Evolutionary conservation across 2,113 vertebrate species (phyloP), one percentile per base, ranked within the genome.

Genomic region (Hiodon tergisus): DNA sequence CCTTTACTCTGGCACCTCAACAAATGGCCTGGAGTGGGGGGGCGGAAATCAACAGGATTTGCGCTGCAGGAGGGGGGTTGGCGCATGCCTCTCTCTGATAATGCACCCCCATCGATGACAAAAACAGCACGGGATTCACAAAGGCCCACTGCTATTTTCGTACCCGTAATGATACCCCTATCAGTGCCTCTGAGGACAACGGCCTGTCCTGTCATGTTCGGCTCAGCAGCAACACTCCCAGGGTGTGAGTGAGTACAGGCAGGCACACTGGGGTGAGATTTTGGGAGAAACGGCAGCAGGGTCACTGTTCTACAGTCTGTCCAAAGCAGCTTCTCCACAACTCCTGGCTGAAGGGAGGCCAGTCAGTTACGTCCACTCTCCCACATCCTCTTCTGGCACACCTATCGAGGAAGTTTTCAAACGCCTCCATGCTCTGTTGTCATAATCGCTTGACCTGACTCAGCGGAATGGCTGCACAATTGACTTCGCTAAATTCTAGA

Each of bases 131-230:
- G 58, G 57, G 48, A 73, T 58, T 51, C 31, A 54, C 53, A 54
- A 68, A 65, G 50, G 51, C 51, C 67, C 5, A 13, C 67, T 5
- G 72, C 75, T 80, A 79, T 80, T 80, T 83, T 52, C 67, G 63
- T 68, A 31, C 65, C 52, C 68, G 4, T 69, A 76, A 77, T 70
- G 67, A 75, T 73, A 77, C 16, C 63, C 68, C 60, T 76, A 77
- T 78, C 61, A 76, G 75, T 65, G 47, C 52, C 74, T 60, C 72
- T 10, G 50, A 60, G 51, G 72, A 81, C 77, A 78, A 71, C 72
- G 73, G 57, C 7, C 67, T 17, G 68, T 67, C 14, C 63, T 58
- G 31, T 63, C 61, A 54, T 54, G 53, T 62, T 61, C 14, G 52
- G 31, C 10, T 16, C 48, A 65, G 11, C 9, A 17, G 13, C 3